phyloP scores from a whole-genome alignment of 2,113 vertebrate species.

The Rallus limicola region DNA sequence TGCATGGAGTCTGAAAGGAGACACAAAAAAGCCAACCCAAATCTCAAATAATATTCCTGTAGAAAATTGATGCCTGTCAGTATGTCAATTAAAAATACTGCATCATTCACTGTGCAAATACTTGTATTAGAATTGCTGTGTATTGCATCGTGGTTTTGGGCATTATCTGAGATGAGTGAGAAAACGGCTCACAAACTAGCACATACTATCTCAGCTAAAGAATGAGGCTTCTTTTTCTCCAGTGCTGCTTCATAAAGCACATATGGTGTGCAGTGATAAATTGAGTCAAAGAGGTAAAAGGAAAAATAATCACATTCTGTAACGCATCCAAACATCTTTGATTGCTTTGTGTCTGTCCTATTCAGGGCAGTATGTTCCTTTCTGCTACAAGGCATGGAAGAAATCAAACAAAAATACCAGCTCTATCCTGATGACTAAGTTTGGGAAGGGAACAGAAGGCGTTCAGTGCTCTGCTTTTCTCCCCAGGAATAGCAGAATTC shows the following conservation, averaged over 20 bases:
- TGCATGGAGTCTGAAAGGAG: not conserved
- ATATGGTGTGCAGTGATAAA: not conserved
- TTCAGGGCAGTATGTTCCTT: not conserved
- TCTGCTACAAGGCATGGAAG: not conserved
- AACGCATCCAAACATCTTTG: slow-evolving; percentile 4
- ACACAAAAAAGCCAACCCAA: not conserved
- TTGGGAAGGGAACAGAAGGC: not conserved
- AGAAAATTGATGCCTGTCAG: not conserved
- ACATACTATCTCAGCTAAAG: not conserved
- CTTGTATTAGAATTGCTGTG: not conserved
- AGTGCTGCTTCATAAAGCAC: not conserved
- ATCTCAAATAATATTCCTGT: not conserved
- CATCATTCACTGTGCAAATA: not conserved
- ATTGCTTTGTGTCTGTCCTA: slow-evolving; percentile 28
- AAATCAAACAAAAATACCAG: slow-evolving; percentile 30
- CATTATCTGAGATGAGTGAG: not conserved
- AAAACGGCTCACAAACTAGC: not conserved
- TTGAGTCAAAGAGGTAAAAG: not conserved
- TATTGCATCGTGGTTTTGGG: not conserved
- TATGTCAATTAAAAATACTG: not conserved
- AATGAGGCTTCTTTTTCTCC: not conserved
- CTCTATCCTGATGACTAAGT: not conserved
- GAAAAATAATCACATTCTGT: not conserved
- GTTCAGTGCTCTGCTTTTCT: not conserved
- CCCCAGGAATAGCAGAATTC: not conserved